Evolutionary conservation across 2,888 invertebrate species (phyloP), one percentile per base, ranked within the genome.

Genomic region (Pecten maximus): DNA sequence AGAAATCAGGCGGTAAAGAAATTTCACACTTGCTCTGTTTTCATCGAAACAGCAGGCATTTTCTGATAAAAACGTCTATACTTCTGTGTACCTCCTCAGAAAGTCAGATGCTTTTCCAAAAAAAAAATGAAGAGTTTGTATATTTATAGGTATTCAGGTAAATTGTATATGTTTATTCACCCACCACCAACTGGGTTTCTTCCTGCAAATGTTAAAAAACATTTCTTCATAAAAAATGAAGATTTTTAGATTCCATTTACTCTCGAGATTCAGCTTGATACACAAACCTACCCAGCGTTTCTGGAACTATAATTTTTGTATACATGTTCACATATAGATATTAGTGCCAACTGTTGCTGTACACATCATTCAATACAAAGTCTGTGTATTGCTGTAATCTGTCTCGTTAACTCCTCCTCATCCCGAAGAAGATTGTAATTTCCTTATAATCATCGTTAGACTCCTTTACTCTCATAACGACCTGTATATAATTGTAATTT

Each of bases 41-140:
- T 74, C 74, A 35, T 74, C 23, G 28, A 74, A 74, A 74, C 74
- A 74, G 74, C 74, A 74, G 74, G 74, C 23, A 12, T 60, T 74
- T 35, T 35, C 28, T 12, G 74, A 74, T 74, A 74, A 74, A 74
- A 74, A 74, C 35, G 74, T 74, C 74, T 74, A 74, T 23, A 19
- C 4, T 12, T 54, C 54, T n/a, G 54, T 19, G 19, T 35, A 74
- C 35, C 74, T 74, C 74, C 15, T 74, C 74, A 74, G 74, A 74
- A 74, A 35, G 74, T 35, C 35, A 16, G 60, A 28, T 35, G 10
- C 35, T 74, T 35, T 74, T 35, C n/a, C 44, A 44, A 6, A 74
- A 23, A 74, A 74, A n/a, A 74, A 74, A 6, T 35, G 35, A 74
- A 6, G 74, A 74, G 54, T 54, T 54, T n/a, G n/a, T 19, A 54